Evolutionary conservation across 2,888 invertebrate genomes (phyloP).

Genomic region (Marasmarcha lunaedactyla): DNA sequence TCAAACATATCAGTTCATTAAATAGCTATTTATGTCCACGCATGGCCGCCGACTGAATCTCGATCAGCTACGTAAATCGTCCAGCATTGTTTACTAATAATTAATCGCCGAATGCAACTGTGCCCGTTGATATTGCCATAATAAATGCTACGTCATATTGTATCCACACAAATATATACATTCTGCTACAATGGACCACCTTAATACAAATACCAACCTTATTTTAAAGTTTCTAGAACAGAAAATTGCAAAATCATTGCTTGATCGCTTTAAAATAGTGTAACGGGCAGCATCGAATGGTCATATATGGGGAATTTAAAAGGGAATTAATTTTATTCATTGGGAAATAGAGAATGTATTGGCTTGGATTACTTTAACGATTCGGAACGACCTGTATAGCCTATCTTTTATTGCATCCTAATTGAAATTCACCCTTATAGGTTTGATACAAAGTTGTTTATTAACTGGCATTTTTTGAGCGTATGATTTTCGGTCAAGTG

Average conservation of each 20-base stretch:
- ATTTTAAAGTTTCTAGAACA: neutral
- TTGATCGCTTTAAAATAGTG: conserved; percentile 11
- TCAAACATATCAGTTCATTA: neutral
- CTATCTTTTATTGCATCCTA: no score
- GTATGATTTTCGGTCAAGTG: no score
- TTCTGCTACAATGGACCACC: conserved; percentile 10
- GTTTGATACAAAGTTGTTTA: no score
- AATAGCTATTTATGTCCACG: conserved; percentile 37
- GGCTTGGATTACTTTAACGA: conserved; percentile 61
- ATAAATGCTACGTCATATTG: conserved; percentile 54
- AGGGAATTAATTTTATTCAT: conserved; percentile 61
- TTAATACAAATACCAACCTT: neutral
- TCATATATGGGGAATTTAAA: conserved; percentile 49
- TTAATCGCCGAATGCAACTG: conserved; percentile 64
- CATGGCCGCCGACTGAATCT: conserved; percentile 33
- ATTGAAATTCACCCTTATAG: no score
- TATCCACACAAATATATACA: conserved; percentile 37
- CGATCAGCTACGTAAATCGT: conserved; percentile 26
- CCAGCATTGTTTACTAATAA: conserved; percentile 62
- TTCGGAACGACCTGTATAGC: conserved; percentile 20
- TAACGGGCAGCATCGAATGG: conserved; percentile 30
- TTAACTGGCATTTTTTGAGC: no score
- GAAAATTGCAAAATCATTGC: neutral
- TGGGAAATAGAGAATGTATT: conserved; percentile 63
- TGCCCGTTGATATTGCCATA: conserved; percentile 54